These are phyloP conservation scores for Taurulus bubalis DNA, from an alignment of 2,113 vertebrate species.

Conservation along the genomic window DNA sequence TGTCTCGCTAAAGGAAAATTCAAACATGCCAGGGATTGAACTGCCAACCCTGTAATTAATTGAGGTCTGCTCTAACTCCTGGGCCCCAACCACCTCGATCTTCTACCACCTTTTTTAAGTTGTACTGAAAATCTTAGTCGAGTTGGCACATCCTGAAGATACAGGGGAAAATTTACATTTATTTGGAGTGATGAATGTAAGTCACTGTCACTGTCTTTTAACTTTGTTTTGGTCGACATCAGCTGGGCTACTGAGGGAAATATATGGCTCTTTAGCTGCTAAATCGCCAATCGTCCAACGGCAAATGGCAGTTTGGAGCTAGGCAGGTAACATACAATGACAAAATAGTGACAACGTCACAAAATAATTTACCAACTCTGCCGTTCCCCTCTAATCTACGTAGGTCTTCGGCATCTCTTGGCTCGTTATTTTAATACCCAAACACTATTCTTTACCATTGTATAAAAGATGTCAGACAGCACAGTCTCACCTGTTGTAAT, in stretches of 20 bases:
- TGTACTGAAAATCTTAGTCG: background rate
- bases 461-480: background rate
- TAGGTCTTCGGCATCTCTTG: background rate
- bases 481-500: conserved; percentile 82
- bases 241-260: background rate
- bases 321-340: no score
- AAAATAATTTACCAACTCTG: background rate
- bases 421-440: background rate
- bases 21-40: no score
- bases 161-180: background rate
- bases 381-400: background rate
- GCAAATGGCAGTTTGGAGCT: no score
- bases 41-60: no score
- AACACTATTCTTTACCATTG: background rate
- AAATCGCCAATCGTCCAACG: background rate
- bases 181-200: background rate
- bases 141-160: background rate
- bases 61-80: no score
- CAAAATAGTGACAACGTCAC: background rate
- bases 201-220: background rate
- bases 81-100: no score
- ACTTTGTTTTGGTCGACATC: background rate
- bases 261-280: background rate
- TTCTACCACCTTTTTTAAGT: no score
- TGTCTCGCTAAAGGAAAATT: no score